Evolutionary conservation across 2,797 vertebrate species (phyloP), one percentile per base, ranked within the genome.

Genomic region (Ambastaia sidthimunki): DNA sequence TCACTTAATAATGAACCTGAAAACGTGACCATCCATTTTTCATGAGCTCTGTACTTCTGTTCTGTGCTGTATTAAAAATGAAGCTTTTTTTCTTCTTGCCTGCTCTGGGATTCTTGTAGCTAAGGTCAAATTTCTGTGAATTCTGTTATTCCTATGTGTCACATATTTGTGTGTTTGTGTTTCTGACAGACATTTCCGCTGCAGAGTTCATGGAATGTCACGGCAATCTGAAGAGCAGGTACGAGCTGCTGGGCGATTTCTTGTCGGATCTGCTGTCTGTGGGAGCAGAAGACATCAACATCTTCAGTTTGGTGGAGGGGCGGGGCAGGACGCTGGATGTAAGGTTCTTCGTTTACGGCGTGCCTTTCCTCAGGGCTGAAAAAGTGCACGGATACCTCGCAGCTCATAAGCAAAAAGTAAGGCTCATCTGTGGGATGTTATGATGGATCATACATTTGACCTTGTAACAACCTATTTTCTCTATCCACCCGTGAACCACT

Each of bases 361-460:
- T 87, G 1, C 87, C 91, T 0, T 95, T 92, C 87, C 89, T 94
- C 28, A 93, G 90, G 85, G 91, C 93, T 0, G 95, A 96, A 90
- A 95, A 94, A 57, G 88, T 95, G 78, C 93, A 94, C 0, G 94
- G 93, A 0, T 94, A 95, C 82, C 85, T 97, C 72, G 93, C 92
- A 0, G 93, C 92, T 0, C 95, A 96, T 88, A 95, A 94, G 86
- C 92, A 93, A 62, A 95, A 96, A 94, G 95, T 96, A 91, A 73
- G 74, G 2, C 4, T 18, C 41, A n/a, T 76, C 7, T 0, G 2
- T 19, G 48, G 41, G 23, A 31, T 19, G 2, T 31, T 52, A 50
- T 62, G 70, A 63, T 55, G 44, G 57, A 47, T 52, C 37, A 62
- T 2, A 6, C 7, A 34, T 63, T 23, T 37, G 6, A 13, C 28